A percentile compares a stretch with the other conserved stretches of the same genome.
phyloP scores from a whole-genome alignment of 2,888 invertebrate genomes.

The Chorisops tibialis region DNA sequence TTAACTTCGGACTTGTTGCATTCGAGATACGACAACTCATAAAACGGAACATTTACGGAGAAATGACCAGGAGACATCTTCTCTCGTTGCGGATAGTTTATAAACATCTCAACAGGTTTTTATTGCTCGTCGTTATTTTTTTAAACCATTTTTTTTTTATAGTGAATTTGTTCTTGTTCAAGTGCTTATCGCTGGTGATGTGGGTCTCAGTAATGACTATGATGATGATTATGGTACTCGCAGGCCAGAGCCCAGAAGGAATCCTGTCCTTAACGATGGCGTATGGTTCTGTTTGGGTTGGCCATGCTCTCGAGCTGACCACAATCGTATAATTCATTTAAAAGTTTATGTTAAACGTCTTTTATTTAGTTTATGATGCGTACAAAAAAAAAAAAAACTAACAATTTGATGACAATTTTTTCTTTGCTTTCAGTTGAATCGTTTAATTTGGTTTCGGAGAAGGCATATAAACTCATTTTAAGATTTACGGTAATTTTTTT shows the following conservation, averaged over 20 bases:
- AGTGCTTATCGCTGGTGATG: not conserved
- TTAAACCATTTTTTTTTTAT: not conserved
- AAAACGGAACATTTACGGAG: slow-evolving; percentile 25
- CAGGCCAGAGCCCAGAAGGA: too few species aligned
- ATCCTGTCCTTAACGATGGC: too few species aligned
- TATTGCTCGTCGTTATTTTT: slow-evolving; percentile 4
- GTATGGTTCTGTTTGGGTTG: not conserved
- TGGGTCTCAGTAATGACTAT: not conserved
- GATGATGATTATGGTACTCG: not conserved
- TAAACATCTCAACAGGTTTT: slow-evolving; percentile 11
- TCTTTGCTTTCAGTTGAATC: slow-evolving; percentile 1
- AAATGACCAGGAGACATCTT: slow-evolving; percentile 22
- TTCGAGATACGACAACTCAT: slow-evolving; percentile 22
- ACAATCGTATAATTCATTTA: slow-evolving; percentile 5
- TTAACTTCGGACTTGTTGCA: slow-evolving; percentile 14
- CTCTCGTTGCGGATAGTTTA: slow-evolving; percentile 7
- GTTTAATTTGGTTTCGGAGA: slow-evolving; percentile 18
- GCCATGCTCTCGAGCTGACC: not conserved
- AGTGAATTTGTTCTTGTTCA: not conserved
- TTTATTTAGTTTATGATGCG: slow-evolving; percentile 16
- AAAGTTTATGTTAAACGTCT: slow-evolving; percentile 20
- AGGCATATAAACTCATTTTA: slow-evolving; percentile 14
- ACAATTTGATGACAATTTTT: slow-evolving; percentile 6
- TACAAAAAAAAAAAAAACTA: slow-evolving; percentile 9
- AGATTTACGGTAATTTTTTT: too few species aligned